Evolutionary conservation across 2,888 invertebrate genomes (phyloP).

Genomic region (Creontiades dilutus): DNA sequence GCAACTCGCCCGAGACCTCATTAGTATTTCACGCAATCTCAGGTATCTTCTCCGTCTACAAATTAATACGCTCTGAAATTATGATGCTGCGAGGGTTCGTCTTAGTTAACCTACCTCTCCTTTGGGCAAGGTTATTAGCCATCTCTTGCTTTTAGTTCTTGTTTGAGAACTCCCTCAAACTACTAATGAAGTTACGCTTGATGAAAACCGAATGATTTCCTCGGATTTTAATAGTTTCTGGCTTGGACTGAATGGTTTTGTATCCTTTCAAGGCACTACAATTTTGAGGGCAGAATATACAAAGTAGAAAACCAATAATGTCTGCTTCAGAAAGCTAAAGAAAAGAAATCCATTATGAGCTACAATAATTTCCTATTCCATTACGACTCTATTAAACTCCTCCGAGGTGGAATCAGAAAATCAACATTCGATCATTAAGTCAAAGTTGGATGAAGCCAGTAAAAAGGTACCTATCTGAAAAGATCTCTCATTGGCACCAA

Average conservation of each 20-base stretch:
- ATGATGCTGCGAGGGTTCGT: slow-evolving; percentile 50
- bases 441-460: no score
- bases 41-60: slow-evolving; percentile 35
- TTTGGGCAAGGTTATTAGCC: slow-evolving; percentile 36
- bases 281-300: background rate
- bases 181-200: slow-evolving; percentile 51
- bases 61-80: slow-evolving; percentile 54
- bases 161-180: slow-evolving; percentile 44
- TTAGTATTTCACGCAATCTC: slow-evolving; percentile 63
- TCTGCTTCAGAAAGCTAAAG: no score
- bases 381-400: no score
- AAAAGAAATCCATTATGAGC: no score
- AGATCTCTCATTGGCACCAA: no score
- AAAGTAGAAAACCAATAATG: background rate
- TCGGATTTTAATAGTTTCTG: slow-evolving; percentile 8
- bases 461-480: no score
- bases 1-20: slow-evolving; percentile 45
- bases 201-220: slow-evolving; percentile 11
- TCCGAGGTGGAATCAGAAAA: no score
- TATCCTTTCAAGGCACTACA: background rate
- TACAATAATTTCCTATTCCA: no score
- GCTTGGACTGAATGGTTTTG: background rate
- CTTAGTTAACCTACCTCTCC: slow-evolving; percentile 27
- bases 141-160: slow-evolving; percentile 47
- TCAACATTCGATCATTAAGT: no score